Percentiles rank a stretch among this genome's conserved stretches.
Evolutionary conservation across 2,797 vertebrate genomes (phyloP).

Genomic region (Dendrocincla fuliginosa): DNA sequence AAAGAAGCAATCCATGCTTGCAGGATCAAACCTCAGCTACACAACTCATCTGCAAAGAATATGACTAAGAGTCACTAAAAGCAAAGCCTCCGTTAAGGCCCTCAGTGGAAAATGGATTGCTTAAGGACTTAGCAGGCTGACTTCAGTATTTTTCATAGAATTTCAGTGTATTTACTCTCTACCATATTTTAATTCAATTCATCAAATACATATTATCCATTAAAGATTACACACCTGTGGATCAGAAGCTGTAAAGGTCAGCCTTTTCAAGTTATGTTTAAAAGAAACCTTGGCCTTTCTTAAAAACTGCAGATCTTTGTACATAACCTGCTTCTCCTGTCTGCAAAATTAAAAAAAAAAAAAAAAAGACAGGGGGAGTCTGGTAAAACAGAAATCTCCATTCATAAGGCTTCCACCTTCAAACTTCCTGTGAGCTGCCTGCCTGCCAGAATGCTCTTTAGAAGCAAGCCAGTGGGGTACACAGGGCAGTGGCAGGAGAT

Average conservation of each 20-base stretch:
- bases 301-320: neutral
- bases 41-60: conserved; percentile 1
- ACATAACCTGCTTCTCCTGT: neutral
- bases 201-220: conserved; percentile 23
- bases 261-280: conserved; percentile 2
- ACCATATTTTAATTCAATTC: conserved; percentile 35
- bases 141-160: conserved; percentile 32
- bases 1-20: conserved; percentile 12
- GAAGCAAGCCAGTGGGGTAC: neutral
- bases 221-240: conserved; percentile 1
- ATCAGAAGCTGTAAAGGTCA: conserved; percentile 52
- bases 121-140: conserved; percentile 7
- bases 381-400: neutral
- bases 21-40: conserved; percentile 19
- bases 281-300: conserved; percentile 31
- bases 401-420: neutral
- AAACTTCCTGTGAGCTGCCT: neutral
- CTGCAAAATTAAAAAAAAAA: neutral
- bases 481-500: neutral
- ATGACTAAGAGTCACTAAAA: conserved; percentile 8
- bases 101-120: neutral
- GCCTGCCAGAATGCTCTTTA: neutral
- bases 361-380: neutral
- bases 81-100: neutral
- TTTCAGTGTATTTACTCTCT: conserved; percentile 27